These are phyloP conservation scores for Hemaris fuciformis DNA, from an alignment of 2,888 invertebrate species.

Conservation along the genomic window DNA sequence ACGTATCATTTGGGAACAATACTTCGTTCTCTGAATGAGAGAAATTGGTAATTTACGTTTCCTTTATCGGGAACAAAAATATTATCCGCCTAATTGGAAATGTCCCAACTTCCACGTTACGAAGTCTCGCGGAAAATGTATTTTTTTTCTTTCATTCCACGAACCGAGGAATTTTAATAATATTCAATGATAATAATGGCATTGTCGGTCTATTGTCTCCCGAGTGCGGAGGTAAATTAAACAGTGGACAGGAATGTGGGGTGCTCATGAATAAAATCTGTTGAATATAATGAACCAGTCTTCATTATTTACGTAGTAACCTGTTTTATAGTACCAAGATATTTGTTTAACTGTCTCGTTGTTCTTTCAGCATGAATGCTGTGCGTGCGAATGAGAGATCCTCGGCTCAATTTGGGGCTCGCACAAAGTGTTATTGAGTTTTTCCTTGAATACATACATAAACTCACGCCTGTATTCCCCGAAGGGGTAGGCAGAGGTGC, in stretches of 20 bases:
- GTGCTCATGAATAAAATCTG: slow-evolving; percentile 13
- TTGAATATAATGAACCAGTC: slow-evolving; percentile 8
- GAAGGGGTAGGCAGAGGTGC: too few relatives aligned
- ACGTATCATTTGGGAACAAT: background rate
- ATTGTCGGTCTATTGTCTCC: slow-evolving; percentile 18
- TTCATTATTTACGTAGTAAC: background rate
- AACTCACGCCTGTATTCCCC: too few relatives aligned
- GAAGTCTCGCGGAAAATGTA: slow-evolving; percentile 12
- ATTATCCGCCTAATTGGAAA: slow-evolving; percentile 14
- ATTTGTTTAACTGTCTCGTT: too few relatives aligned
- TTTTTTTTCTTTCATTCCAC: slow-evolving; percentile 15
- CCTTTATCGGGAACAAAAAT: slow-evolving; percentile 5
- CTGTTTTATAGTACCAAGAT: background rate
- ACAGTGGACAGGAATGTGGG: slow-evolving; percentile 10
- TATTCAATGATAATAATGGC: slow-evolving; percentile 13
- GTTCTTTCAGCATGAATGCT: too few relatives aligned
- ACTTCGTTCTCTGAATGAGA: background rate
- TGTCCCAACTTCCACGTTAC: slow-evolving; percentile 15
- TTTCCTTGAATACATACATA: too few relatives aligned
- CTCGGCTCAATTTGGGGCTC: too few relatives aligned
- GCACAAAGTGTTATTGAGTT: too few relatives aligned
- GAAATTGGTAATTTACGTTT: slow-evolving; percentile 9
- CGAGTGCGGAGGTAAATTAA: slow-evolving; percentile 19
- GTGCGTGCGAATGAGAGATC: too few relatives aligned
- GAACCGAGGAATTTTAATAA: slow-evolving; percentile 20